Evolutionary conservation across 2,888 invertebrate species (phyloP).

Genomic region (Andrena haemorrhoa): DNA sequence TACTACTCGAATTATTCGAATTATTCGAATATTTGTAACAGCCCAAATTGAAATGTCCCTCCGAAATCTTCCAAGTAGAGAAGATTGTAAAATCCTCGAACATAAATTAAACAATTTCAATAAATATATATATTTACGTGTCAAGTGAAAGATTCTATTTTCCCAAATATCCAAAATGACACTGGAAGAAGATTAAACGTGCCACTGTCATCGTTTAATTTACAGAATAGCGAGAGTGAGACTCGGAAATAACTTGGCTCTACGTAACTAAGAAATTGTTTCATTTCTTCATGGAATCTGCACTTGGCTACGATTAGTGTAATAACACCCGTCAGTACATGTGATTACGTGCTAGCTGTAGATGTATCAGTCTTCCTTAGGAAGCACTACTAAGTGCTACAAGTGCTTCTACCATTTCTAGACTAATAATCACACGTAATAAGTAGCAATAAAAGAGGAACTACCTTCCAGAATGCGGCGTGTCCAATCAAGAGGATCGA

Average conservation of each 20-base stretch:
- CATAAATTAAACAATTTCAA: too few relatives aligned
- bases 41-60: too few relatives aligned
- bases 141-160: too few relatives aligned
- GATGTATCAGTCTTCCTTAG: conserved; percentile 33
- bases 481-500: conserved; percentile 93
- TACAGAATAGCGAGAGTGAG: conserved; percentile 7
- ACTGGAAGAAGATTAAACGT: too few relatives aligned
- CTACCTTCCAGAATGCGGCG: conserved; percentile 90
- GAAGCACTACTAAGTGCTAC: conserved; percentile 8
- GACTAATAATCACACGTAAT: conserved; percentile 9
- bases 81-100: too few relatives aligned
- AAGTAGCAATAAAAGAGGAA: conserved; percentile 26
- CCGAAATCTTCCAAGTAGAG: too few relatives aligned
- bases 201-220: neutral
- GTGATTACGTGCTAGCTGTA: conserved; percentile 15
- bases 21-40: too few relatives aligned
- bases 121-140: too few relatives aligned
- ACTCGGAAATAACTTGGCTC: neutral
- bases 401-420: neutral
- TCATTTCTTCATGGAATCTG: neutral
- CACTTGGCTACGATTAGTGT: conserved; percentile 28
- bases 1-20: too few relatives aligned
- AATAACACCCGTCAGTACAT: conserved; percentile 20
- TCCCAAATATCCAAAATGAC: too few relatives aligned
- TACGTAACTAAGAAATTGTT: neutral